Conservation (phyloP, 2,113 vertebrate species). For the Globicephala melas region DNA sequence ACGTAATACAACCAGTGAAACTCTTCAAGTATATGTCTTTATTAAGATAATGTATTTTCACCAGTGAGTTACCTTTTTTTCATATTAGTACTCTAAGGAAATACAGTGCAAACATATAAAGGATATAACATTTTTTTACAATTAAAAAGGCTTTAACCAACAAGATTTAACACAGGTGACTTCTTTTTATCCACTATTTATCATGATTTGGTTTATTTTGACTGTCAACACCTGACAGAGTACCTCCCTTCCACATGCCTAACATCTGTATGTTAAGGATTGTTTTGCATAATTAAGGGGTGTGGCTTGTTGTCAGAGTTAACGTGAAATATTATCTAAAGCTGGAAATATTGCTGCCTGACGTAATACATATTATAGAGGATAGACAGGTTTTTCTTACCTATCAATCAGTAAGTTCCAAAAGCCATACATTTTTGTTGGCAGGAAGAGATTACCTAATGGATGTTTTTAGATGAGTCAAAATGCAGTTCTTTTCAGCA, state of each 20-base stretch:
- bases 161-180: not conserved
- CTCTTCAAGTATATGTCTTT: not conserved
- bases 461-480: not conserved
- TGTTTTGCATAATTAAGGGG: not conserved
- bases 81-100: not conserved
- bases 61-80: not conserved
- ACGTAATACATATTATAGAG: not conserved
- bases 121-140: not conserved
- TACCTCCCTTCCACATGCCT: not conserved
- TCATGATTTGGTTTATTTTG: not conserved
- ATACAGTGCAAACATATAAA: not conserved
- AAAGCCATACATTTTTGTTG: not conserved
- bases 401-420: not conserved
- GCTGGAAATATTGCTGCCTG: not conserved
- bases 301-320: not conserved
- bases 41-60: conserved; percentile 12
- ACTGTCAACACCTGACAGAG: not conserved
- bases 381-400: not conserved
- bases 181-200: not conserved
- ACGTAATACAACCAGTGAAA: not conserved
- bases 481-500: not conserved
- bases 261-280: not conserved
- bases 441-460: not conserved
- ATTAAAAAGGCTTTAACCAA: not conserved
- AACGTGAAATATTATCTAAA: not conserved